Evolutionary conservation across 2,797 vertebrate genomes (phyloP).

Genomic region (Erpetoichthys calabaricus): DNA sequence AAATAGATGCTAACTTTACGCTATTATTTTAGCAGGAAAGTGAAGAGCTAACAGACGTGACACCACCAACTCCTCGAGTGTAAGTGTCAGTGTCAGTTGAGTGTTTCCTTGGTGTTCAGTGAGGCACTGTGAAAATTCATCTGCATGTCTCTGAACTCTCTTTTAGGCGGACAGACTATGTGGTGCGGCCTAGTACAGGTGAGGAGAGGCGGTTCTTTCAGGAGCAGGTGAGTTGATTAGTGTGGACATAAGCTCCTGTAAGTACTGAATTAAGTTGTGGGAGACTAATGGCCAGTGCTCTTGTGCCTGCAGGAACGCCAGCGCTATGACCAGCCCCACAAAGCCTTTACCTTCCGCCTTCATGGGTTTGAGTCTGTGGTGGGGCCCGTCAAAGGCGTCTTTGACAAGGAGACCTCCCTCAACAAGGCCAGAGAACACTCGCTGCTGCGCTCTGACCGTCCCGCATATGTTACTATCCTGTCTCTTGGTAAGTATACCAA

Average conservation of each 20-base stretch:
- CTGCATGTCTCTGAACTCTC: not conserved
- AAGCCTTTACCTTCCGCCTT: conserved; percentile 94
- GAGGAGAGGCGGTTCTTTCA: conserved; percentile 93
- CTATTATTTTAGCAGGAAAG: conserved; percentile 57
- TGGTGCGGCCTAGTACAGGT: conserved; percentile 90
- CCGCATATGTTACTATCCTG: conserved; percentile 91
- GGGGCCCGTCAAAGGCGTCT: conserved; percentile 92
- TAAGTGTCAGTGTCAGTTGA: conserved; percentile 42
- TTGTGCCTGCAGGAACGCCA: conserved; percentile 67
- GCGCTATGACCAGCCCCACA: conserved; percentile 94
- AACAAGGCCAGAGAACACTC: conserved; percentile 98
- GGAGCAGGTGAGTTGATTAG: conserved; percentile 67
- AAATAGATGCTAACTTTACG: no score
- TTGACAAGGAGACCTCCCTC: conserved; percentile 93
- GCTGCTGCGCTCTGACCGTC: conserved; percentile 82
- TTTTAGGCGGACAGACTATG: conserved; percentile 83
- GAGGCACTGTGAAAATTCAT: not conserved
- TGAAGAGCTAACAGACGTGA: conserved; percentile 74
- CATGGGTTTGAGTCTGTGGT: conserved; percentile 94
- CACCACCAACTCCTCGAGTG: conserved; percentile 73
- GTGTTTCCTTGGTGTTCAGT: not conserved
- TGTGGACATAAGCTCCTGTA: not conserved
- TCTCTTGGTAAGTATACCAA: conserved; percentile 73
- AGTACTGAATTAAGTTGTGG: not conserved
- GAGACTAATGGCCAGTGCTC: not conserved